Percentiles rank a stretch among this genome's conserved stretches.
These are phyloP conservation scores for Penaeus monodon DNA, from an alignment of 2,888 invertebrate genomes.

Conservation along the genomic window DNA sequence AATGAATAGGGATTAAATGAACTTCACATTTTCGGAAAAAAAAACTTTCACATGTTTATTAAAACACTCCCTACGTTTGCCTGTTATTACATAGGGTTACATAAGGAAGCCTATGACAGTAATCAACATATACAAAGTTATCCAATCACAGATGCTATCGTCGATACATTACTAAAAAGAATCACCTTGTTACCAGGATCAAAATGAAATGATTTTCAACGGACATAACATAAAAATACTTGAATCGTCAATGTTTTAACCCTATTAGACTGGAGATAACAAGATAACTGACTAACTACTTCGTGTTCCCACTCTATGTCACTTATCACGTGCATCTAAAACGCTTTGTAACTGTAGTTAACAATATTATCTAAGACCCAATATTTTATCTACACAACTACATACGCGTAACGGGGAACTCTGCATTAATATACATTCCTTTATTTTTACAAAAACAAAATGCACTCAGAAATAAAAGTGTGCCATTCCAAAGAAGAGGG, in stretches of 20 bases:
- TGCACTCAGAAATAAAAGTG: slow-evolving; percentile 21
- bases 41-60: slow-evolving; percentile 11
- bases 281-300: no score
- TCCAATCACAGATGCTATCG: slow-evolving; percentile 8
- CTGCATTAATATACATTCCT: slow-evolving; percentile 21
- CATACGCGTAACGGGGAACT: not conserved
- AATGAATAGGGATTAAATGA: not conserved
- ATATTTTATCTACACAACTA: not conserved
- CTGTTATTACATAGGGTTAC: slow-evolving; percentile 17
- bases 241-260: no score
- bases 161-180: no score
- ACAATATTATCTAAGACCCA: not conserved
- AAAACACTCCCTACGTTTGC: slow-evolving; percentile 31
- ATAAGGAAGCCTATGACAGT: not conserved
- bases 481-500: not conserved
- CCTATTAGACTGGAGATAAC: no score
- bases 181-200: no score
- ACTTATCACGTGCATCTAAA: no score
- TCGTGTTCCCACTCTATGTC: no score
- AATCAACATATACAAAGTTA: slow-evolving; percentile 22
- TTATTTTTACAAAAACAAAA: slow-evolving; percentile 1
- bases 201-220: no score
- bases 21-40: not conserved
- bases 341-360: no score
- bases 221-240: no score